Base-by-base conservation (phyloP, 2,888 invertebrate species). In the Drosophila antonietae region DNA sequence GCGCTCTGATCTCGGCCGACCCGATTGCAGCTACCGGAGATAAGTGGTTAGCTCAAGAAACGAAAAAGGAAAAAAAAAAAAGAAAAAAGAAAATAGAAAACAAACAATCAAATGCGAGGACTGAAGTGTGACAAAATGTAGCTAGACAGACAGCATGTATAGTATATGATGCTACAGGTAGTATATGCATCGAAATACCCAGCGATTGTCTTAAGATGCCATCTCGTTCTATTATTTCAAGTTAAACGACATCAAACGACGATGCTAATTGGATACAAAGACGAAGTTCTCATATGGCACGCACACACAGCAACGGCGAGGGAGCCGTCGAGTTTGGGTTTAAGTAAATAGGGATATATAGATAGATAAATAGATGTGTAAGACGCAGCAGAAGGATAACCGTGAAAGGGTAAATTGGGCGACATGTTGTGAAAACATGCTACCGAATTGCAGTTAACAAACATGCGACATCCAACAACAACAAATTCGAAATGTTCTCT, bases 401-500 rank as follows among this genome's bases (percentile, higher is more conserved):
- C 70, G 76, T 78, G 74, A 81, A 89, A 83, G 88, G 87, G 89
- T 89, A 90, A 89, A 89, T 90, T 81, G 83, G 87, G 91, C 91
- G 90, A 91, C 91, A 91, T 91, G 91, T 91, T 91, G 91, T 91
- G 90, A 91, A 91, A 91, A 91, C 91, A 91, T 89, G 91, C 91
- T 91, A 91, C 91, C 79, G 91, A 82, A 91, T 91, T 90, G 77
- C 71, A 75, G 75, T 89, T 88, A 75, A 85, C 82, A 78, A 85
- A 73, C 78, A 81, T 79, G 81, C 85, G 80, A 75, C 74, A 84
- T 23, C 31, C 49, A 49, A 28, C 46, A 28, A 37, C 18, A 31
- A 49, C 12, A 33, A n/a, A 23, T 43, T 58, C 35, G 14, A 28
- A 44, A 43, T 15, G 46, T 47, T 47, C 46, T 14, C 52, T 15